phyloP scores from a whole-genome alignment of 2,888 invertebrate species.

The Mycogona germanica region DNA sequence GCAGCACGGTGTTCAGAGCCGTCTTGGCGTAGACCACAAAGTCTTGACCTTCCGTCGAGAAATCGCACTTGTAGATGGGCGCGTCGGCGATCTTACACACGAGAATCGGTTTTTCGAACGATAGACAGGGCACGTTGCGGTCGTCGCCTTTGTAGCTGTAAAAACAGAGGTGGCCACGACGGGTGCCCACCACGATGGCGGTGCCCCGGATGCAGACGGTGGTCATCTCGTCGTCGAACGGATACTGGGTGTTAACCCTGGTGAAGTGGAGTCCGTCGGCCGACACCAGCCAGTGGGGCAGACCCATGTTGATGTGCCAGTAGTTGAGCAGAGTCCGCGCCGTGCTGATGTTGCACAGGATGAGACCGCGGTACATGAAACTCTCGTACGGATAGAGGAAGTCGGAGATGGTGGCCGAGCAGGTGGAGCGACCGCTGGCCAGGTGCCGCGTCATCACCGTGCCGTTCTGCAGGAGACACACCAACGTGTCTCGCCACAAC shows the following conservation, averaged over 20 bases:
- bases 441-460: slow-evolving; percentile 4
- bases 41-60: not conserved
- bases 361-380: slow-evolving; percentile 7
- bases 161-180: not conserved
- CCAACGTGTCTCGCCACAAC: slow-evolving; percentile 7
- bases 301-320: slow-evolving; percentile 11
- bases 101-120: not conserved
- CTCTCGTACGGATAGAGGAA: slow-evolving; percentile 9
- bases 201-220: slow-evolving; percentile 3
- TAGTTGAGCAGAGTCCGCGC: not conserved
- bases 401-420: not conserved
- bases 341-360: slow-evolving; percentile 8
- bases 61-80: not conserved
- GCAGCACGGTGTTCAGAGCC: not conserved
- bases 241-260: not conserved
- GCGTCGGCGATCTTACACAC: not conserved
- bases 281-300: slow-evolving; percentile 7
- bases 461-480: slow-evolving; percentile 2
- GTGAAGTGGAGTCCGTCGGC: slow-evolving; percentile 6
- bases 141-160: slow-evolving; percentile 6
- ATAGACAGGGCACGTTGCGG: not conserved
- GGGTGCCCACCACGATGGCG: slow-evolving; percentile 6
- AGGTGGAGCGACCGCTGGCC: not conserved
- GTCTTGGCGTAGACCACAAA: slow-evolving; percentile 1
- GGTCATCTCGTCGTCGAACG: not conserved